These are phyloP conservation scores for Mesitornis unicolor DNA, from an alignment of 2,113 vertebrate genomes.

Conservation along the genomic window DNA sequence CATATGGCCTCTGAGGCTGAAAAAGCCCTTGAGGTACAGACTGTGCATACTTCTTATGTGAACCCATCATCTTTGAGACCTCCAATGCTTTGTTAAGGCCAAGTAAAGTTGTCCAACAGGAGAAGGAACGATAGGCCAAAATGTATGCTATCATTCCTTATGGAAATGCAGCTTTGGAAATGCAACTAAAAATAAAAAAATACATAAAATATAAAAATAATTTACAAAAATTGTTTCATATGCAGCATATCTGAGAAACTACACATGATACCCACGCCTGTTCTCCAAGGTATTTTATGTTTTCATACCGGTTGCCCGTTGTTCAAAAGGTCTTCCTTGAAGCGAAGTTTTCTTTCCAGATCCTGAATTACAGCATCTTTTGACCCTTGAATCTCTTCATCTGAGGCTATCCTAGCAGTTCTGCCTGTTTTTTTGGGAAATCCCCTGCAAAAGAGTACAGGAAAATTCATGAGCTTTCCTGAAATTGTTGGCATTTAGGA, in stretches of 20 bases:
- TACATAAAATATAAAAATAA: background rate
- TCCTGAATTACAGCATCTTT: slow-evolving; percentile 98
- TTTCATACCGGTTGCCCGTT: slow-evolving; percentile 86
- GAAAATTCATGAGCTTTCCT: background rate
- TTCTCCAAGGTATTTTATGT: background rate
- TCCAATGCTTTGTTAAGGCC: background rate
- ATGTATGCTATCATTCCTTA: background rate
- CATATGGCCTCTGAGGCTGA: background rate
- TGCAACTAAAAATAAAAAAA: background rate
- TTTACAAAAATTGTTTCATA: background rate
- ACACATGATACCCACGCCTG: background rate
- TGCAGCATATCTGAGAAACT: background rate
- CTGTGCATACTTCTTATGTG: background rate
- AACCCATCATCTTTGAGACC: background rate
- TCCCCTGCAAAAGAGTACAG: slow-evolving; percentile 73
- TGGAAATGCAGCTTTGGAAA: background rate
- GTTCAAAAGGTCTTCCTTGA: slow-evolving; percentile 94
- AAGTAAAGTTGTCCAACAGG: background rate
- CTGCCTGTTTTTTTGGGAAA: slow-evolving; percentile 86
- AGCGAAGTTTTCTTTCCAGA: slow-evolving; percentile 94
- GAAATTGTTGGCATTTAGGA: background rate
- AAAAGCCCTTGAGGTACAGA: background rate
- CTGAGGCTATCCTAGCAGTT: slow-evolving; percentile 85
- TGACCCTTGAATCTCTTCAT: slow-evolving; percentile 95
- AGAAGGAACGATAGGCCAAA: background rate